phyloP scores from a whole-genome alignment of 2,797 vertebrate species.

The Oreochromis grahami region DNA sequence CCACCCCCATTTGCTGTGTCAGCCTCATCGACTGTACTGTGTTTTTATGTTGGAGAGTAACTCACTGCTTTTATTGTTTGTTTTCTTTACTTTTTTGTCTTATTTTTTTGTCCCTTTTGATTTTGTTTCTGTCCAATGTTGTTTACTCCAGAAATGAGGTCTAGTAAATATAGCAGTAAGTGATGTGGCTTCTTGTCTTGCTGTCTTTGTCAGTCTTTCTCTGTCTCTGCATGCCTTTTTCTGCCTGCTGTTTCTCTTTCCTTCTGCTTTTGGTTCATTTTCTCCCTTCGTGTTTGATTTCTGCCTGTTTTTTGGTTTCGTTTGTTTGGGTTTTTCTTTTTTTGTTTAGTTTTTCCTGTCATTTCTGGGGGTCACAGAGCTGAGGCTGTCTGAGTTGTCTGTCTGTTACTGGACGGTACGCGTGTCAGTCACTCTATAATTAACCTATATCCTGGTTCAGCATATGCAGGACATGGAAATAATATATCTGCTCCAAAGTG shows the following conservation, averaged over 20 bases:
- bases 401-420: slow-evolving; percentile 74
- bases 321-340: background rate
- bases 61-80: slow-evolving; percentile 62
- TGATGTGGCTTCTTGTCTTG: slow-evolving; percentile 76
- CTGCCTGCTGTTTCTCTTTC: slow-evolving; percentile 52
- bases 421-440: slow-evolving; percentile 63
- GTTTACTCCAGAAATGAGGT: slow-evolving; percentile 75
- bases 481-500: slow-evolving; percentile 66
- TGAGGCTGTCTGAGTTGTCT: slow-evolving; percentile 77
- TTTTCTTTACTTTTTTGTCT: slow-evolving; percentile 37
- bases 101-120: slow-evolving; percentile 18
- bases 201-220: slow-evolving; percentile 53
- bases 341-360: slow-evolving; percentile 29
- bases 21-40: slow-evolving; percentile 63
- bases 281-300: slow-evolving; percentile 25
- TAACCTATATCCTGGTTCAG: slow-evolving; percentile 67
- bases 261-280: slow-evolving; percentile 51
- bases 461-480: slow-evolving; percentile 42
- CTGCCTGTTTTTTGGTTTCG: slow-evolving; percentile 6
- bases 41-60: slow-evolving; percentile 70
- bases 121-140: slow-evolving; percentile 57
- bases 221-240: slow-evolving; percentile 63
- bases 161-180: slow-evolving; percentile 79
- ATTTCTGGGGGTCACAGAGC: slow-evolving; percentile 72
- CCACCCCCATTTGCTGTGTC: slow-evolving; percentile 57